phyloP scores from a whole-genome alignment of 2,797 vertebrate species.

The Rachycentron canadum region DNA sequence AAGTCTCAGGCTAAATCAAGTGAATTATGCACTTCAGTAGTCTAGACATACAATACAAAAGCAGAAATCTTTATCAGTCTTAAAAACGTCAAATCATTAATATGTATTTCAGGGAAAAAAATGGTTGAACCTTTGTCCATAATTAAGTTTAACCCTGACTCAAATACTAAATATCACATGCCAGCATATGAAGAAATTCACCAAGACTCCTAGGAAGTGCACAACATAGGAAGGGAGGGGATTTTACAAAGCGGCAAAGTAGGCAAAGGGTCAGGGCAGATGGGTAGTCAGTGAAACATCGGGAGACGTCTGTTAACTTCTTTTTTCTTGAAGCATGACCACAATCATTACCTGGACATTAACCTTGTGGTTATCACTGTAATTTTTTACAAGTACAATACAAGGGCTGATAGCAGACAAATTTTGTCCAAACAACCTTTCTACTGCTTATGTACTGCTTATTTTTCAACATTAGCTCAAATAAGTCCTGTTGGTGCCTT shows the following conservation, averaged over 20 bases:
- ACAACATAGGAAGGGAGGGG: background rate
- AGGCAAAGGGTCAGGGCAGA: background rate
- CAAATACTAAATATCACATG: background rate
- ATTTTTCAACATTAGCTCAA: background rate
- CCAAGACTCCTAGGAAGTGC: background rate
- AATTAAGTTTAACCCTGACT: background rate
- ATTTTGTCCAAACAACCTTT: background rate
- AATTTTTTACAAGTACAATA: too few relatives aligned
- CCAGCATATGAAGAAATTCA: background rate
- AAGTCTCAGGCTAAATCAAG: constrained; percentile 2
- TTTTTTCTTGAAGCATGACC: background rate
- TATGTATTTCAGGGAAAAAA: background rate
- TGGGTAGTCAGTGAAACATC: background rate
- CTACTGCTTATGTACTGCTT: too few relatives aligned
- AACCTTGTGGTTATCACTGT: background rate
- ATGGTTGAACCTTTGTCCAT: background rate
- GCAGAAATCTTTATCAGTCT: background rate
- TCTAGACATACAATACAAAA: background rate
- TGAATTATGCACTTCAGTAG: background rate
- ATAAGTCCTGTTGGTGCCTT: background rate
- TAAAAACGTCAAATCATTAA: background rate
- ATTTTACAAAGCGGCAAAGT: background rate
- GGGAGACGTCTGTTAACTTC: background rate
- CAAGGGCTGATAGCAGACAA: too few relatives aligned
- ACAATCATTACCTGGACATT: background rate